A percentile compares a stretch with the other conserved stretches of the same genome.
These are phyloP conservation scores for Drosophila repleta DNA, from an alignment of 1,140 invertebrate species.

Conservation along the genomic window DNA sequence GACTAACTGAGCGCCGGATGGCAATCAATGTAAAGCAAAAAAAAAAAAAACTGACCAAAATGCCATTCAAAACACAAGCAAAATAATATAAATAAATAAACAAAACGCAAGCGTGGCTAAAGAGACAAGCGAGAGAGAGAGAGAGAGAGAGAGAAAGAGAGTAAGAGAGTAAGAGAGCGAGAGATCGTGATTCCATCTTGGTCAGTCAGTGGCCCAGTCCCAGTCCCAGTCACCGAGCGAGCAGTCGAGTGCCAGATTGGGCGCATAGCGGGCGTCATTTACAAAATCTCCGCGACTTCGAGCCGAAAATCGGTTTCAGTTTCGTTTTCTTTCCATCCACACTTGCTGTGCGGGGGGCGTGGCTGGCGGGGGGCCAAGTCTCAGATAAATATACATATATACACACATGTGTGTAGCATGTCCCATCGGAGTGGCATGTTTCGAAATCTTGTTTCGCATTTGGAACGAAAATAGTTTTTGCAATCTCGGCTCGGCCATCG, in stretches of 20 bases:
- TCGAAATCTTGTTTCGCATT: constrained; percentile 52
- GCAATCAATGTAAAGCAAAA: constrained; percentile 39
- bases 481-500: constrained; percentile 2
- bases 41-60: constrained; percentile 11
- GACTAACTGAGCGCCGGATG: constrained; percentile 58
- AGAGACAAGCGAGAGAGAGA: background rate
- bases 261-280: constrained; percentile 66
- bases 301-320: constrained; percentile 13
- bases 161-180: background rate
- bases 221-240: too few relatives aligned
- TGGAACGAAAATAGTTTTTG: constrained; percentile 14
- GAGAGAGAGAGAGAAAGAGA: background rate
- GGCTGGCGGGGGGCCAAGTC: constrained; percentile 18
- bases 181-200: constrained; percentile 41
- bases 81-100: constrained; percentile 42
- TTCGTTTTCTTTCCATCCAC: constrained; percentile 16
- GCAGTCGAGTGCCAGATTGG: constrained; percentile 71
- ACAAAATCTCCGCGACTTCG: constrained; percentile 27
- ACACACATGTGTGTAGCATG: background rate
- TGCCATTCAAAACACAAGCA: constrained; percentile 27
- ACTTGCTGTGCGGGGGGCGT: background rate
- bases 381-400: constrained; percentile 22
- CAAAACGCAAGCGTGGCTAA: constrained; percentile 19
- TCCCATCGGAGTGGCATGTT: constrained; percentile 43
- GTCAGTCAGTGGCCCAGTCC: constrained; percentile 20